Conservation (phyloP, 2,888 invertebrate species). For the Piscicola geometra region DNA sequence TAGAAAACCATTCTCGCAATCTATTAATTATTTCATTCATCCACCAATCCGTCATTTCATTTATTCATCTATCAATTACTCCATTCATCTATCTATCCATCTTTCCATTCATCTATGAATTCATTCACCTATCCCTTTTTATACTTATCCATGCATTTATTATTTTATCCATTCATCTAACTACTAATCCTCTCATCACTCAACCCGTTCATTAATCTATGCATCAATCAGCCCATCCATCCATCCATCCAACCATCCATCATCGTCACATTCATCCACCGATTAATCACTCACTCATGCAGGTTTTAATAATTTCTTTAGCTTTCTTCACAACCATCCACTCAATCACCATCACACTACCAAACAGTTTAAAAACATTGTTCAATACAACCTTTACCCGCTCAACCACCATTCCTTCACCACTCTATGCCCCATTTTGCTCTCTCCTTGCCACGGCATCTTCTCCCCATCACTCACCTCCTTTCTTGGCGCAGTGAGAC, state of each 20-base stretch:
- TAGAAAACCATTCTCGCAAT: not conserved
- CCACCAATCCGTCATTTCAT: slow-evolving; percentile 20
- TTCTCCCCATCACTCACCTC: not conserved
- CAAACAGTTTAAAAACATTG: too few relatives aligned
- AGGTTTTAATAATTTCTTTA: too few relatives aligned
- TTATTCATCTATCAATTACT: slow-evolving; percentile 1
- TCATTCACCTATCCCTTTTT: slow-evolving; percentile 9
- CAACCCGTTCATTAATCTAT: not conserved
- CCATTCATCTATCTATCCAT: not conserved
- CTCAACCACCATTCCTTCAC: too few relatives aligned
- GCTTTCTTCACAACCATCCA: too few relatives aligned
- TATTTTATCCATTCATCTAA: not conserved
- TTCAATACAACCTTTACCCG: too few relatives aligned
- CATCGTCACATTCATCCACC: not conserved
- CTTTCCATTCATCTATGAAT: slow-evolving; percentile 13
- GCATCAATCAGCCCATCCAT: too few relatives aligned
- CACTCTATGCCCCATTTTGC: too few relatives aligned
- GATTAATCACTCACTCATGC: slow-evolving; percentile 4
- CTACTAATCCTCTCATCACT: not conserved
- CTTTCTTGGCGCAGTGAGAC: not conserved
- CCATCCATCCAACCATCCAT: slow-evolving; percentile 27
- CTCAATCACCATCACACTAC: too few relatives aligned
- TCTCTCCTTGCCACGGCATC: too few relatives aligned
- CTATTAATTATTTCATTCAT: slow-evolving; percentile 21
- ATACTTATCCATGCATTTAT: slow-evolving; percentile 11